A percentile compares a stretch with the other conserved stretches of the same genome.
Conservation (phyloP, 2,113 vertebrate genomes). For the Blennius ocellaris region DNA sequence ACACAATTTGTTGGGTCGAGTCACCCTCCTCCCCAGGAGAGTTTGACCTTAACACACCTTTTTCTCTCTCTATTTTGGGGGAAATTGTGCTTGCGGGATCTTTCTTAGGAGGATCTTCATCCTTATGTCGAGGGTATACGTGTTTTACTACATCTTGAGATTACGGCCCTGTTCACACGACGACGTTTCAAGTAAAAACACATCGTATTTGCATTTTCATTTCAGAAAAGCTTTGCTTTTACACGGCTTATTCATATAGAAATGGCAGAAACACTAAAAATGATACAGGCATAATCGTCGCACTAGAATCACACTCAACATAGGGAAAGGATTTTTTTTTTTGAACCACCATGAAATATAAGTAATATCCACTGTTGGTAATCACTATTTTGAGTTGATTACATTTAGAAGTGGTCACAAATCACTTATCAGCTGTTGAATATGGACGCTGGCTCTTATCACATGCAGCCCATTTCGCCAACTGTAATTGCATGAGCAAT, state of each 20-base stretch:
- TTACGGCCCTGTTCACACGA: too few relatives aligned
- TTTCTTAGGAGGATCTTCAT: not conserved
- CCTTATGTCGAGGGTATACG: not conserved
- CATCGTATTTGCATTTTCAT: too few relatives aligned
- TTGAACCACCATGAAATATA: too few relatives aligned
- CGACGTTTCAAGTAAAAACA: too few relatives aligned
- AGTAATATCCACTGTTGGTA: not conserved
- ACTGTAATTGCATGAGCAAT: constrained; percentile 45
- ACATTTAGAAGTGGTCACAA: constrained; percentile 17
- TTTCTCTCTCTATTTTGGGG: not conserved
- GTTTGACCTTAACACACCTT: constrained; percentile 17
- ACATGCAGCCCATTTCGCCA: constrained; percentile 24
- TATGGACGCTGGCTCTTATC: constrained; percentile 42
- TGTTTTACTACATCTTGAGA: not conserved
- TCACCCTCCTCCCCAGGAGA: constrained; percentile 6
- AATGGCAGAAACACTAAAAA: too few relatives aligned
- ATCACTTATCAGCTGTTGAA: constrained; percentile 50
- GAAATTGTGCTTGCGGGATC: not conserved
- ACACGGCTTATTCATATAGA: too few relatives aligned
- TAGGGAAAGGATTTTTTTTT: too few relatives aligned
- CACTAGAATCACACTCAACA: too few relatives aligned
- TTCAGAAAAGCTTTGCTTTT: too few relatives aligned
- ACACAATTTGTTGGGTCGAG: constrained; percentile 36
- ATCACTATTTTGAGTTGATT: not conserved
- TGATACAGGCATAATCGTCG: too few relatives aligned